Evolutionary conservation across 1,140 invertebrate genomes (phyloP).

Genomic region (Anastatus disparis): DNA sequence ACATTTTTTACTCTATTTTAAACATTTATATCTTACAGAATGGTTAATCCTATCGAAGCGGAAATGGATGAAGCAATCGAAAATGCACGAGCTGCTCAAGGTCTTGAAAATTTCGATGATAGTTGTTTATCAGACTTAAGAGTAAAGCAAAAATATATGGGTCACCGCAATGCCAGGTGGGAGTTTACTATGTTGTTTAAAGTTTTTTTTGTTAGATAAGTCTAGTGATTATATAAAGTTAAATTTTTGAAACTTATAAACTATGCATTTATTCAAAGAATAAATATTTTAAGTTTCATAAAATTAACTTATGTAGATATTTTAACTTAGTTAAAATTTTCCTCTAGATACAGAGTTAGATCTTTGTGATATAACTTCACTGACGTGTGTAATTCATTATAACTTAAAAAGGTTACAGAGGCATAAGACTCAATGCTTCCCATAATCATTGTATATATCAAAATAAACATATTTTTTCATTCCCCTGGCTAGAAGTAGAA

Average conservation of each 20-base stretch:
- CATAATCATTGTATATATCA: conserved; percentile 5
- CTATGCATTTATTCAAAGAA: too few species aligned
- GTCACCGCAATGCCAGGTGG: conserved; percentile 85
- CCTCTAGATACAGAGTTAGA: not conserved
- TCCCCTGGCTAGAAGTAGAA: not conserved
- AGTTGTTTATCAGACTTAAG: conserved; percentile 59
- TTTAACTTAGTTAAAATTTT: conserved; percentile 6
- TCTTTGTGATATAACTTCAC: conserved; percentile 14
- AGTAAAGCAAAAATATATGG: conserved; percentile 79
- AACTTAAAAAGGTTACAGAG: not conserved
- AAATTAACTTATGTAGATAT: conserved; percentile 18
- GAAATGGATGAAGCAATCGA: conserved; percentile 61
- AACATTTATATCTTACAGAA: conserved; percentile 43
- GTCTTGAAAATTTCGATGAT: conserved; percentile 52
- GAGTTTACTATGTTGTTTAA: conserved; percentile 27
- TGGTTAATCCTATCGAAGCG: conserved; percentile 55
- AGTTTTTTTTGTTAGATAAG: conserved; percentile 6
- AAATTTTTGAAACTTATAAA: conserved; percentile 6
- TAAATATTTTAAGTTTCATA: conserved; percentile 13
- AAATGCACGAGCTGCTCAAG: conserved; percentile 46
- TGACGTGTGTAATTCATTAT: conserved; percentile 12
- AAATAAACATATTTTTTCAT: not conserved
- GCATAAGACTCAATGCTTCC: not conserved
- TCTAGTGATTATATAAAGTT: conserved; percentile 13
- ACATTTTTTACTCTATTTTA: too few species aligned